phyloP scores from a whole-genome alignment of 1,140 invertebrate species.

The Coenobita brevimanus region DNA sequence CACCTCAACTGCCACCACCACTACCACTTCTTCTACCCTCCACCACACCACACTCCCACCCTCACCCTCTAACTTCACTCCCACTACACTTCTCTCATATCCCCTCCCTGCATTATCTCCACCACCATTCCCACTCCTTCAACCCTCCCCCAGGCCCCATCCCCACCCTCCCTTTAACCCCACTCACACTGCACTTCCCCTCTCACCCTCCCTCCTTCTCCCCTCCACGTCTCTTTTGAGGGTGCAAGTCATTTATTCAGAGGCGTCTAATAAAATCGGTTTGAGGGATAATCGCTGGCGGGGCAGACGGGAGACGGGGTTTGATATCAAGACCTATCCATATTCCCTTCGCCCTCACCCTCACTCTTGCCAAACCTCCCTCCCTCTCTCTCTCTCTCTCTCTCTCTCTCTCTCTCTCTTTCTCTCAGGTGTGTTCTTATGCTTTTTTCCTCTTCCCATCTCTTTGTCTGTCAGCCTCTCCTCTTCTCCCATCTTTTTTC shows the following conservation, averaged over 20 bases:
- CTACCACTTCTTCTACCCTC: neutral
- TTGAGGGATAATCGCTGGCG: constrained; percentile 59
- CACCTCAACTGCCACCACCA: neutral
- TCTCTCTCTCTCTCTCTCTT: neutral
- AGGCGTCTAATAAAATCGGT: constrained; percentile 64
- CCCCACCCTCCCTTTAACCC: too few species aligned
- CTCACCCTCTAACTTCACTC: too few species aligned
- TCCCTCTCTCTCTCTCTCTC: neutral
- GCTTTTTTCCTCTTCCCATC: too few species aligned
- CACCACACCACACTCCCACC: neutral
- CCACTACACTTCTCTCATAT: too few species aligned
- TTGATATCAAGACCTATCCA: constrained; percentile 59
- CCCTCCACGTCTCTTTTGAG: constrained; percentile 59
- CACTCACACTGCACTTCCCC: constrained; percentile 46
- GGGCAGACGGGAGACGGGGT: constrained; percentile 49
- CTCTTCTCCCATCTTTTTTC: too few species aligned
- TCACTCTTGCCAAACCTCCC: neutral
- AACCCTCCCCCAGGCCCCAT: too few species aligned
- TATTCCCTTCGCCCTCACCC: constrained; percentile 24
- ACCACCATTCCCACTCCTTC: neutral
- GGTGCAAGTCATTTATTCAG: constrained; percentile 63
- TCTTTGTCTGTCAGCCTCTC: too few species aligned
- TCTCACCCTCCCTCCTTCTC: too few species aligned
- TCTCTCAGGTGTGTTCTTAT: too few species aligned
- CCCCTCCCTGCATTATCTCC: too few species aligned